These are phyloP conservation scores for Listronotus oregonensis DNA, from an alignment of 1,140 invertebrate species.

Conservation along the genomic window DNA sequence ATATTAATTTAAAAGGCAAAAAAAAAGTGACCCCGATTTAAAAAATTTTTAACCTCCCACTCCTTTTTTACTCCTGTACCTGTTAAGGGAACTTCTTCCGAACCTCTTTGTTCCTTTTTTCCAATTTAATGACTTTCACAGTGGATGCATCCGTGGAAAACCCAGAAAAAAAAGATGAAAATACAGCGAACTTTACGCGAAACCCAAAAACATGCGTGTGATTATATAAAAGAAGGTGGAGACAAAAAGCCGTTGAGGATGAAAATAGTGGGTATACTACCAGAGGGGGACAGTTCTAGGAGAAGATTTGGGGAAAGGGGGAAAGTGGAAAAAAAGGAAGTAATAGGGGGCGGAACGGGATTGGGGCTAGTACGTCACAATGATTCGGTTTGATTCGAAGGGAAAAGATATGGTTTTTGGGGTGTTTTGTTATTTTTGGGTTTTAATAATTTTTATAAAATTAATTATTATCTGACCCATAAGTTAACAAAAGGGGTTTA, in stretches of 20 bases:
- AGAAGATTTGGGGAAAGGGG: conserved; percentile 40
- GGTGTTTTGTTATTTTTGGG: background rate
- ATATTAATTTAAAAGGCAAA: conserved; percentile 50
- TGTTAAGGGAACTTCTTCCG: conserved; percentile 37
- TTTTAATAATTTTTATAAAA: too few relatives aligned
- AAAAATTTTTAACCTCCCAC: conserved; percentile 47
- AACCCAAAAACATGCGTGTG: conserved; percentile 50
- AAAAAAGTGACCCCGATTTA: conserved; percentile 50
- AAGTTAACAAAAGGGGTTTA: too few relatives aligned
- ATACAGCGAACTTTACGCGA: conserved; percentile 51
- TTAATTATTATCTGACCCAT: too few relatives aligned
- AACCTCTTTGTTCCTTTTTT: conserved; percentile 44
- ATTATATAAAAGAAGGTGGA: conserved; percentile 45
- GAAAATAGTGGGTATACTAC: conserved; percentile 24
- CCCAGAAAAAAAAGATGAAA: conserved; percentile 50
- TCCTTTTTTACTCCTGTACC: conserved; percentile 41
- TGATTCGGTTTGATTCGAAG: conserved; percentile 66
- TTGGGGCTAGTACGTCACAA: conserved; percentile 63
- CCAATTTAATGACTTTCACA: conserved; percentile 52
- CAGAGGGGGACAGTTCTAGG: conserved; percentile 36
- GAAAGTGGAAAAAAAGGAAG: conserved; percentile 47
- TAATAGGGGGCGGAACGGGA: conserved; percentile 37
- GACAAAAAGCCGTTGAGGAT: conserved; percentile 1
- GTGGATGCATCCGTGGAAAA: conserved; percentile 53
- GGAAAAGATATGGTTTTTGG: conserved; percentile 51